Base-by-base conservation (phyloP, 2,113 vertebrate genomes). In the Spheniscus mendiculus region DNA sequence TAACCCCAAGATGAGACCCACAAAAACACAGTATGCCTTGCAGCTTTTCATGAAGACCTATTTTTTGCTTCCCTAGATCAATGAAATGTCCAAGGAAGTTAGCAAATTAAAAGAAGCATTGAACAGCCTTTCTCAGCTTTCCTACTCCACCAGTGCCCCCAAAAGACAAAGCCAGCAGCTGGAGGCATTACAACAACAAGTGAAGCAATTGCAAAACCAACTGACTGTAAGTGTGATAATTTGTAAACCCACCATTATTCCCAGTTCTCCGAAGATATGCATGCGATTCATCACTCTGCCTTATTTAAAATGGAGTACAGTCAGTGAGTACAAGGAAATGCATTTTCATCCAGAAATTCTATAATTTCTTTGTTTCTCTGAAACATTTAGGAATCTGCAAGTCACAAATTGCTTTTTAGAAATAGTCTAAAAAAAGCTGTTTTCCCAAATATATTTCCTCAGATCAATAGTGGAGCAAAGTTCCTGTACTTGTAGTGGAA, bases 71-170 rank as follows among this genome's bases (percentile, higher is more conserved):
- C 20, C 20, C 58, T 93, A 99, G 99, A 99, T 99, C 94, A 99
- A 97, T 65, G 99, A 99, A 94, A 98, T 99, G 97, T 98, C 99
- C 1, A 99, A 99, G 92, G 99, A 99, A 97, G 99, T 99, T n/a
- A 98, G 93, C 92, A 99, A 99, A 93, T 97, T 99, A 90, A 99
- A 99, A 97, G 99, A 99, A 71, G 99, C 99, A 12, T 87, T 99
- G 80, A 99, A 99, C 98, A 99, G 99, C 97, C 98, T 99, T 79
- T 99, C 99, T 7, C 99, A 99, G 98, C 99, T 99, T 74, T 99
- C 99, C 22, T 99, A 99, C 96, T 98, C 98, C 3, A 97, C 98
- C 6, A 98, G 98, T 53, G 98, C 99, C 6, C 98, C 99, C 69
- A 99, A 99, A 98, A 98, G 98, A 97, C 99, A 99, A 95, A 99